These are phyloP conservation scores for Catostylus mosaicus DNA, from an alignment of 30 jellyfish, hydroid and myxozoan genomes.

Conservation along the genomic window DNA sequence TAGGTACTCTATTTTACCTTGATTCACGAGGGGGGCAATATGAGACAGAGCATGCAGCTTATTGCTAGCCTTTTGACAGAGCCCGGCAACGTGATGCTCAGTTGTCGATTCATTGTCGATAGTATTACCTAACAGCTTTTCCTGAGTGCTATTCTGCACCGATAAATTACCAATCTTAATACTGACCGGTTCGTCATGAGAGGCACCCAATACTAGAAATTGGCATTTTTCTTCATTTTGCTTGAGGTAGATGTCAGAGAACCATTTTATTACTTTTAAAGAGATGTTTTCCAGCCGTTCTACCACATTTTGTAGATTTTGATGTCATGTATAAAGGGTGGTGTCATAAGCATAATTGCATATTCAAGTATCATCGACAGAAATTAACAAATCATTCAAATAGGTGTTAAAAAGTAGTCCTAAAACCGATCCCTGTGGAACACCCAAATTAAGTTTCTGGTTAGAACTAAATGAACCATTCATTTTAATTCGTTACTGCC, in stretches of 20 bases:
- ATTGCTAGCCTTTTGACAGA: constrained; percentile 65
- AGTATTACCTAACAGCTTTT: constrained; percentile 39
- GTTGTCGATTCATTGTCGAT: constrained; percentile 36
- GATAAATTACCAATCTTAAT: constrained; percentile 26
- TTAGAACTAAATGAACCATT: constrained; percentile 39
- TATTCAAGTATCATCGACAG: constrained; percentile 30
- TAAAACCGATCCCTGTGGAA: constrained; percentile 56
- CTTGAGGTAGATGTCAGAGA: constrained; percentile 23
- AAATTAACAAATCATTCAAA: constrained; percentile 29
- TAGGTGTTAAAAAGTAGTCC: constrained; percentile 51
- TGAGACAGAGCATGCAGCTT: constrained; percentile 47
- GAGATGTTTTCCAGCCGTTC: too few relatives aligned
- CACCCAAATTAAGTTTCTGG: constrained; percentile 38
- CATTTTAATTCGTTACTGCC: constrained; percentile 30
- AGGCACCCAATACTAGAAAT: constrained; percentile 30
- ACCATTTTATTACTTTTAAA: too few relatives aligned
- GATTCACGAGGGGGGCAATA: constrained; percentile 31
- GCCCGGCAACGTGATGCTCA: constrained; percentile 57
- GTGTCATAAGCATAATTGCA: constrained; percentile 49
- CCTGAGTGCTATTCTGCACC: constrained; percentile 16
- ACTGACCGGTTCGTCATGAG: not conserved
- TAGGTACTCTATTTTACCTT: constrained; percentile 17
- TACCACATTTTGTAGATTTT: too few relatives aligned
- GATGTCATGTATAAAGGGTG: constrained; percentile 29
- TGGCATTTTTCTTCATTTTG: constrained; percentile 44